These are phyloP conservation scores for Podarcis raffonei DNA, from an alignment of 2,113 vertebrate genomes.

Conservation along the genomic window DNA sequence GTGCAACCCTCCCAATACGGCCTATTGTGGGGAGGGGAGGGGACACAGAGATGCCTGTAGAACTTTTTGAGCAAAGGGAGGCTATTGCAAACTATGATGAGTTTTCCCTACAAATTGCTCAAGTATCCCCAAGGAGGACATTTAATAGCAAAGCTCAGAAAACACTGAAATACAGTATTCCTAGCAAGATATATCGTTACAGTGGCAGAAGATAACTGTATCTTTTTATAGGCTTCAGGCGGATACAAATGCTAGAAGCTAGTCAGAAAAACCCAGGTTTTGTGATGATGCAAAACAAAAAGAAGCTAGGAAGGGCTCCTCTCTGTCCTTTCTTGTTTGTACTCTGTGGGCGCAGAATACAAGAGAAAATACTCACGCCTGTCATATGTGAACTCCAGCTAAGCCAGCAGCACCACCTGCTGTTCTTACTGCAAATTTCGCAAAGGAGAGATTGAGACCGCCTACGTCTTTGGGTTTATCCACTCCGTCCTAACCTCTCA, in stretches of 20 bases:
- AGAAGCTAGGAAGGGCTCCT: background rate
- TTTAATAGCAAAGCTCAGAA: background rate
- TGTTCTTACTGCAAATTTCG: constrained; percentile 7
- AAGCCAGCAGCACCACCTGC: constrained; percentile 30
- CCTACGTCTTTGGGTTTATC: background rate
- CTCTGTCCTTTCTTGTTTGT: background rate
- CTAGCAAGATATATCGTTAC: background rate
- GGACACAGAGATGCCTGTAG: background rate
- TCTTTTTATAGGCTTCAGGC: background rate
- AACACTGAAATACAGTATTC: background rate
- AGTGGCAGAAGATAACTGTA: background rate
- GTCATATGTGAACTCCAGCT: background rate
- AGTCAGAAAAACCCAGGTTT: background rate
- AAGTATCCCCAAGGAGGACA: background rate
- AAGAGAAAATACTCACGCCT: background rate
- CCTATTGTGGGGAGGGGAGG: background rate
- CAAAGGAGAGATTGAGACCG: background rate
- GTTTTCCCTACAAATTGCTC: background rate
- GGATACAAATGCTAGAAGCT: background rate
- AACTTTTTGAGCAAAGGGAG: background rate
- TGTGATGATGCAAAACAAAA: background rate
- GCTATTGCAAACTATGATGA: background rate
- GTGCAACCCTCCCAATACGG: background rate
- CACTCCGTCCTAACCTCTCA: background rate
- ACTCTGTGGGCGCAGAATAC: background rate